Evolutionary conservation across 1,140 invertebrate genomes (phyloP).

Genomic region (Sarcophaga peregrina): DNA sequence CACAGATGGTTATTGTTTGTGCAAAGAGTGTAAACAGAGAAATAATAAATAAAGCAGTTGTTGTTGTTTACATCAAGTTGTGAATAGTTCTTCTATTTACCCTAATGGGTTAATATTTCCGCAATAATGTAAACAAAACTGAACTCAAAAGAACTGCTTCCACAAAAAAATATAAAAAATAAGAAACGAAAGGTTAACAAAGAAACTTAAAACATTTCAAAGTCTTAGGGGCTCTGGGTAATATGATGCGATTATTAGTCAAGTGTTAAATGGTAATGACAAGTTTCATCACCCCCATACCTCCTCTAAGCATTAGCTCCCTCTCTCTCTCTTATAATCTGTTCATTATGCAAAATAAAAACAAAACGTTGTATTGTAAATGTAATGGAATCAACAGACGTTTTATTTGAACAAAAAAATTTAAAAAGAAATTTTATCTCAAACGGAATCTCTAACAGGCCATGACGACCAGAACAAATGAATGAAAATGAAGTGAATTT

Average conservation of each 20-base stretch:
- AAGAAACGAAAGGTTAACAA: not conserved
- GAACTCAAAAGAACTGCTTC: not conserved
- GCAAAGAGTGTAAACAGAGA: too few species aligned
- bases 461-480: not conserved
- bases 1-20: too few species aligned
- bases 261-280: constrained; percentile 27
- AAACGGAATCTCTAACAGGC: constrained; percentile 3
- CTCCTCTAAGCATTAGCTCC: too few species aligned
- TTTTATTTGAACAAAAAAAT: too few species aligned
- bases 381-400: too few species aligned
- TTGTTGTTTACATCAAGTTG: too few species aligned
- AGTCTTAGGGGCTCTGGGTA: not conserved
- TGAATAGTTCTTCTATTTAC: not conserved
- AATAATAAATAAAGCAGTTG: too few species aligned
- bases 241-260: constrained; percentile 14
- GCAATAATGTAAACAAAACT: not conserved
- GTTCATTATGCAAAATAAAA: too few species aligned
- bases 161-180: not conserved
- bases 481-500: not conserved
- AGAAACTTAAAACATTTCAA: not conserved
- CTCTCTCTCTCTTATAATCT: too few species aligned
- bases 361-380: too few species aligned
- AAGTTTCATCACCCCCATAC: not conserved
- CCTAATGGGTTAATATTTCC: not conserved
- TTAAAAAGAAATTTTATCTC: not conserved